These are phyloP conservation scores for Phortica okadai DNA, from an alignment of 2,888 invertebrate genomes.

Conservation along the genomic window DNA sequence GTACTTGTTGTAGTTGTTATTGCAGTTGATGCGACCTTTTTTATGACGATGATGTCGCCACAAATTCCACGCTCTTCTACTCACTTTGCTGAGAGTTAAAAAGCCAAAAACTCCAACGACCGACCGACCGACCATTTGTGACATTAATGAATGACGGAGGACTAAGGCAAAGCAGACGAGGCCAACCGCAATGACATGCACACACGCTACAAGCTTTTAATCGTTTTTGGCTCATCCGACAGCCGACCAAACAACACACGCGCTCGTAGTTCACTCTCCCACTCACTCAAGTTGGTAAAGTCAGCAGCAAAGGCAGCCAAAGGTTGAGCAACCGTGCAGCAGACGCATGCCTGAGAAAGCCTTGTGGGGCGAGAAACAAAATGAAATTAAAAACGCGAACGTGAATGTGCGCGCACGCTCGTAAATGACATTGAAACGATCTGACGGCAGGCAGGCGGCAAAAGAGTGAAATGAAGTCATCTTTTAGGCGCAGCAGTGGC, in stretches of 20 bases:
- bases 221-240: slow-evolving; percentile 3
- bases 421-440: slow-evolving; percentile 21
- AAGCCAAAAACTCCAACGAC: neutral
- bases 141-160: neutral
- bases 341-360: neutral
- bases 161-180: neutral
- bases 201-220: slow-evolving; percentile 23
- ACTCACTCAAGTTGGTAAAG: neutral
- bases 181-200: slow-evolving; percentile 14
- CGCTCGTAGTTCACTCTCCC: too few species aligned
- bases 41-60: slow-evolving; percentile 15
- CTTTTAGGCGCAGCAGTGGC: slow-evolving; percentile 23
- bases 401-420: neutral
- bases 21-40: slow-evolving; percentile 16
- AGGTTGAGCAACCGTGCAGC: neutral
- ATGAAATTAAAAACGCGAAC: slow-evolving; percentile 25
- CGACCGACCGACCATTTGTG: neutral
- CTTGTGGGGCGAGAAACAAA: neutral
- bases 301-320: neutral
- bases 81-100: neutral
- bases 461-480: neutral
- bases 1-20: neutral
- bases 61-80: neutral
- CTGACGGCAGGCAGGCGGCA: neutral
- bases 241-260: neutral